These are phyloP conservation scores for Typhlomys cinereus DNA, from an alignment of 2,113 vertebrate genomes.

Conservation along the genomic window DNA sequence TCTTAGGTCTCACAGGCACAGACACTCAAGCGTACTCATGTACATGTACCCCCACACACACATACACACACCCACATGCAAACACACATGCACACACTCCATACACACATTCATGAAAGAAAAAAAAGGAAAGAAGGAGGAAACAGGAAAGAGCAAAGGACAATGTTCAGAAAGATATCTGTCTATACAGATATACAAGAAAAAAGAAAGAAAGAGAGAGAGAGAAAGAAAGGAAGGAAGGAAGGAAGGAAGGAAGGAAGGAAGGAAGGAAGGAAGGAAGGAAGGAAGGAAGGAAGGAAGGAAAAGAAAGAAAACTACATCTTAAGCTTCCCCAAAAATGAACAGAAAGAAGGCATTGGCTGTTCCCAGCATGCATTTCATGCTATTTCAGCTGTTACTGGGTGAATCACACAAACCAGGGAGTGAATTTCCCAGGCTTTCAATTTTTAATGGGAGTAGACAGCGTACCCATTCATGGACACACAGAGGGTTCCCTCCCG, in stretches of 20 bases:
- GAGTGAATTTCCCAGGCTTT: constrained; percentile 68
- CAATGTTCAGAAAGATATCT: not conserved
- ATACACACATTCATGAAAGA: no score
- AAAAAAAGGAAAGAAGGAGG: no score
- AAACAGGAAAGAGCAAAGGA: not conserved
- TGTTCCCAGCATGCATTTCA: not conserved
- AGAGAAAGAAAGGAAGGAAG: not conserved
- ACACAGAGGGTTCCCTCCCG: not conserved
- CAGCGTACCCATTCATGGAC: constrained; percentile 38
- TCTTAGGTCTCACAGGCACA: no score
- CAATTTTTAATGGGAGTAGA: constrained; percentile 44
- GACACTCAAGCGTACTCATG: no score
- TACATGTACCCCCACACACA: no score
- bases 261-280: not conserved
- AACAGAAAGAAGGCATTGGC: constrained; percentile 21
- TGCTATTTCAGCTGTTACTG: not conserved
- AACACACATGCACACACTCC: no score
- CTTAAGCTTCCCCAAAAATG: constrained; percentile 32
- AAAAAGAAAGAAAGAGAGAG: not conserved
- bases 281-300: not conserved
- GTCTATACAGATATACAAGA: not conserved
- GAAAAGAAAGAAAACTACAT: not conserved
- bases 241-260: not conserved
- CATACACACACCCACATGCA: no score
- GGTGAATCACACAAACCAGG: constrained; percentile 41